These are phyloP conservation scores for Cynocephalus volans DNA, from an alignment of 2,113 vertebrate species.

Conservation along the genomic window DNA sequence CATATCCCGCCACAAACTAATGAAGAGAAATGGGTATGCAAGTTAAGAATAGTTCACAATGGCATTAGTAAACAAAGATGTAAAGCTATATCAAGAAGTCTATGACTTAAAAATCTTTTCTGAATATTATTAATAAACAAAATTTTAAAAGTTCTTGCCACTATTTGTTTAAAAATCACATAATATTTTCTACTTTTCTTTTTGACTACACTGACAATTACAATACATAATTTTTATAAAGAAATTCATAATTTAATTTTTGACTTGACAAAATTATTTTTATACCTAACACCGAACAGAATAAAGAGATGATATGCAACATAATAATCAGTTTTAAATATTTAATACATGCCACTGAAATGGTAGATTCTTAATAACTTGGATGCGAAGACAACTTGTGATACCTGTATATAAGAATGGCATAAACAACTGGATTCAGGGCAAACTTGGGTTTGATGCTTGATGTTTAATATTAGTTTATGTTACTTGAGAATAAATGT, in stretches of 20 bases:
- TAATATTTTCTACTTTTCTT: background rate
- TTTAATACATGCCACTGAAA: background rate
- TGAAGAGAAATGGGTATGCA: background rate
- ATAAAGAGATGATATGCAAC: background rate
- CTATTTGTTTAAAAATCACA: conserved; percentile 22
- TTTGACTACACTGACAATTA: background rate
- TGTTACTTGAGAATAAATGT: background rate
- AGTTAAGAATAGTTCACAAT: conserved; percentile 10
- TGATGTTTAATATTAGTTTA: background rate
- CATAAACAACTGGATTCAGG: background rate
- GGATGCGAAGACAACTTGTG: background rate
- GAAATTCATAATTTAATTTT: conserved; percentile 18
- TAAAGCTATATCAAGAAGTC: background rate
- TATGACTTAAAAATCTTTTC: background rate
- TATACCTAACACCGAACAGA: background rate
- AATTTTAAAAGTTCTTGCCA: background rate
- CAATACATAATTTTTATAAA: background rate
- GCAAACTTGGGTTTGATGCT: background rate
- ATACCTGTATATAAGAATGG: background rate
- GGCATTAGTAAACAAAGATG: background rate
- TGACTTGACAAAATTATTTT: conserved; percentile 50
- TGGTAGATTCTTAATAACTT: background rate
- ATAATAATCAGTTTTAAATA: background rate
- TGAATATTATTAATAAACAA: background rate
- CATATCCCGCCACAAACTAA: background rate